phyloP scores from a whole-genome alignment of 2,113 vertebrate genomes.

The Lasiurus borealis region DNA sequence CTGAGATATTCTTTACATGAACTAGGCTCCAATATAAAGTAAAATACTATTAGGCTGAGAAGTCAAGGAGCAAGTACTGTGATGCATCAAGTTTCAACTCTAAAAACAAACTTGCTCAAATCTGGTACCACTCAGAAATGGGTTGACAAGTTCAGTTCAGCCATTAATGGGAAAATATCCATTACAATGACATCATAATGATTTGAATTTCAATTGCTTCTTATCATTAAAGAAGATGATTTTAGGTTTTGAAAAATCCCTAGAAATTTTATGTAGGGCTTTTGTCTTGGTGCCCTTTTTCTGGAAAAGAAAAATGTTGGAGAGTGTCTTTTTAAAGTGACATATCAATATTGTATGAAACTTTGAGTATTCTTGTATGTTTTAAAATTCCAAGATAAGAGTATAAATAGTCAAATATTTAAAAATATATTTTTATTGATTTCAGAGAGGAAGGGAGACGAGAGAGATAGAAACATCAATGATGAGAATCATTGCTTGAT shows the following conservation, averaged over 20 bases:
- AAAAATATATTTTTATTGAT: neutral
- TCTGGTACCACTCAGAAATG: slow-evolving; percentile 5
- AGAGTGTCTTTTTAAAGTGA: neutral
- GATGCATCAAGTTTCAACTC: slow-evolving; percentile 8
- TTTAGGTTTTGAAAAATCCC: slow-evolving; percentile 60
- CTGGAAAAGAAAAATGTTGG: slow-evolving; percentile 23
- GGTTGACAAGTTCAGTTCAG: slow-evolving; percentile 25
- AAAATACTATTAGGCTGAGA: neutral
- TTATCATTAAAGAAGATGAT: slow-evolving; percentile 54
- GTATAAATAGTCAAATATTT: slow-evolving; percentile 28
- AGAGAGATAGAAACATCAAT: too few species aligned
- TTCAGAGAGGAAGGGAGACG: too few species aligned
- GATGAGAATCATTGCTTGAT: too few species aligned
- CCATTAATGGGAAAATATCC: slow-evolving; percentile 22
- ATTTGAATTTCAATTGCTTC: slow-evolving; percentile 30
- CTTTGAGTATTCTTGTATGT: neutral
- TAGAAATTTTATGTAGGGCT: slow-evolving; percentile 35
- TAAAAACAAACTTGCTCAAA: neutral
- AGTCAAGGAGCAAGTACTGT: slow-evolving; percentile 27
- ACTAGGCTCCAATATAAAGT: neutral
- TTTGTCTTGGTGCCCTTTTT: slow-evolving; percentile 22
- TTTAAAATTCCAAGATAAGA: slow-evolving; percentile 47
- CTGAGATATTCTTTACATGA: neutral
- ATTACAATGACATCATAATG: slow-evolving; percentile 38
- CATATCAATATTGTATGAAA: neutral